Conservation (phyloP, 2,888 invertebrate genomes). For the Nomada hirtipes region DNA sequence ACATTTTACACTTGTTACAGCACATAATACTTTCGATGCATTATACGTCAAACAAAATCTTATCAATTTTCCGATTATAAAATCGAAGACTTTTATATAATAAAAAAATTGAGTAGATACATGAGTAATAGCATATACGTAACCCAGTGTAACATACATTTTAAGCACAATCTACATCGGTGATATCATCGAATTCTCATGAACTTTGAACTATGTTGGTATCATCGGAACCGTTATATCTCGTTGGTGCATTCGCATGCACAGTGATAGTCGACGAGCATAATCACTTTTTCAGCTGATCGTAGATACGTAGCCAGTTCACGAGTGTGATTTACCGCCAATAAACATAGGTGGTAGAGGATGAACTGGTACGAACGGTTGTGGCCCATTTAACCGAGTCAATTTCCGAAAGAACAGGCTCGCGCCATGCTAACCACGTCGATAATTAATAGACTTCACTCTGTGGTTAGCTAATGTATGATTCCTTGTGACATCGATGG, state of each 20-base stretch:
- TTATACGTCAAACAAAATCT: no score
- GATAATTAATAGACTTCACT: conserved; percentile 58
- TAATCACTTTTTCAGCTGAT: conserved; percentile 40
- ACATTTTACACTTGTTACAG: no score
- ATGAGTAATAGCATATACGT: not conserved
- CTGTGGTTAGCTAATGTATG: conserved; percentile 35
- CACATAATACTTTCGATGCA: no score
- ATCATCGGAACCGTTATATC: conserved; percentile 3
- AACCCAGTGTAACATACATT: not conserved
- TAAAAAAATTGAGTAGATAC: not conserved
- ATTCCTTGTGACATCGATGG: conserved; percentile 12
- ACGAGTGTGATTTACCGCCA: conserved; percentile 16
- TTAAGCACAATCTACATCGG: not conserved
- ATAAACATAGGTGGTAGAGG: conserved; percentile 40
- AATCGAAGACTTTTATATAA: not conserved
- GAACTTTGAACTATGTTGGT: conserved; percentile 6
- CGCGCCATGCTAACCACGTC: conserved; percentile 15
- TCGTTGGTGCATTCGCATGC: conserved; percentile 32
- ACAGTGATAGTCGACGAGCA: conserved; percentile 25
- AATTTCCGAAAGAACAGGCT: conserved; percentile 39
- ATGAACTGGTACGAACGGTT: conserved; percentile 38
- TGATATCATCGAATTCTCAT: conserved; percentile 7
- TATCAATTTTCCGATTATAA: no score
- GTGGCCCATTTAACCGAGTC: conserved; percentile 45
- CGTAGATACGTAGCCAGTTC: conserved; percentile 22